phyloP scores from a whole-genome alignment of 30 jellyfish, hydroid and myxozoan genomes.

The Nemopilema nomurai region DNA sequence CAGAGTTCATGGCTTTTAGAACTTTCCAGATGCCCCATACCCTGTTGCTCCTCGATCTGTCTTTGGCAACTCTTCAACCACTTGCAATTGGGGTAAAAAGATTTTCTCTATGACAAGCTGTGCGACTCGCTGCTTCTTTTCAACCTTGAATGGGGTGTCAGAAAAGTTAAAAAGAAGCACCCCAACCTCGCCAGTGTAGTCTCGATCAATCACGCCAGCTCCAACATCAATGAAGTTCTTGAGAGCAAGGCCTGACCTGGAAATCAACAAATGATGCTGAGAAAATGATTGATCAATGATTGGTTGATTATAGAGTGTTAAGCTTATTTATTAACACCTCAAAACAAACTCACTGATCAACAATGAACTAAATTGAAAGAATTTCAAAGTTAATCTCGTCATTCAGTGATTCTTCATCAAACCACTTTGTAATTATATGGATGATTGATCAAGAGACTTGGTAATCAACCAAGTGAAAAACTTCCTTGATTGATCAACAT shows the following conservation, averaged over 20 bases:
- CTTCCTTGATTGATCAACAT: too few relatives aligned
- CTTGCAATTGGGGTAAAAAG: constrained; percentile 68
- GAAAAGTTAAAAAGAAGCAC: constrained; percentile 83
- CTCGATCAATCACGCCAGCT: constrained; percentile 96
- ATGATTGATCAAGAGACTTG: too few relatives aligned
- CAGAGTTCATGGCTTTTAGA: neutral
- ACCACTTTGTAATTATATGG: too few relatives aligned
- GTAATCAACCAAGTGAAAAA: too few relatives aligned
- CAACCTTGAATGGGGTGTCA: constrained; percentile 47
- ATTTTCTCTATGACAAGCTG: constrained; percentile 86
- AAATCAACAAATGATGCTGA: neutral
- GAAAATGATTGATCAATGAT: neutral
- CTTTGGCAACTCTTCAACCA: constrained; percentile 62
- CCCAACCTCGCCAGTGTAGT: constrained; percentile 92
- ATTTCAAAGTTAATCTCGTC: neutral
- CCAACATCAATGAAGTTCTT: constrained; percentile 89
- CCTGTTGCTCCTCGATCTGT: constrained; percentile 80
- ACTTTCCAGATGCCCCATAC: constrained; percentile 85
- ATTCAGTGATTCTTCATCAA: neutral
- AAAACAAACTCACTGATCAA: neutral
- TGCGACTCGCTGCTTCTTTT: constrained; percentile 69
- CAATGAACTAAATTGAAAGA: too few relatives aligned
- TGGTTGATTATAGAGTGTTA: neutral
- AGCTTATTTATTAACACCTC: neutral
- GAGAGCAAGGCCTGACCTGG: constrained; percentile 86